These are phyloP conservation scores for Tethea ocularis DNA, from an alignment of 2,888 invertebrate genomes.

Conservation along the genomic window DNA sequence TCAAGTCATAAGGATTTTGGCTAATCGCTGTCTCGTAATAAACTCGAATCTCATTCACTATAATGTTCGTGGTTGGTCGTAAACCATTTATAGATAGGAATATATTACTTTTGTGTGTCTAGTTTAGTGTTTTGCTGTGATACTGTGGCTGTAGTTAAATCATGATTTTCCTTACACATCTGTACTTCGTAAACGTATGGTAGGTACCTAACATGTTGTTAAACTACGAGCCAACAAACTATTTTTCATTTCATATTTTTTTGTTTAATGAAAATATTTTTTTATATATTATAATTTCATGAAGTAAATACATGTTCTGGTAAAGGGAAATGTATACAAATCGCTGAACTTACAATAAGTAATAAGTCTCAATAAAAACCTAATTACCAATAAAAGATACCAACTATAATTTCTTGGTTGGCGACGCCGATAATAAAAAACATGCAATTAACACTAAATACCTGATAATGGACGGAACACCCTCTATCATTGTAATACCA, in stretches of 20 bases:
- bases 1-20: slow-evolving; percentile 63
- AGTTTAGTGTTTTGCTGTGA: slow-evolving; percentile 39
- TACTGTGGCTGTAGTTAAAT: slow-evolving; percentile 20
- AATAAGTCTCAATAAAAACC: slow-evolving; percentile 17
- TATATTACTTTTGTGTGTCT: slow-evolving; percentile 45
- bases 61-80: slow-evolving; percentile 50
- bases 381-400: slow-evolving; percentile 15
- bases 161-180: slow-evolving; percentile 12
- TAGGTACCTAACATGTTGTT: too few species aligned
- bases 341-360: neutral
- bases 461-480: slow-evolving; percentile 54
- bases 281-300: too few species aligned
- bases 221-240: too few species aligned
- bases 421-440: slow-evolving; percentile 53
- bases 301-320: too few species aligned
- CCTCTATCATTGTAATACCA: slow-evolving; percentile 59
- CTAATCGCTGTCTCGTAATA: slow-evolving; percentile 68
- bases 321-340: too few species aligned
- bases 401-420: slow-evolving; percentile 36
- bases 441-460: slow-evolving; percentile 71
- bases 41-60: slow-evolving; percentile 52
- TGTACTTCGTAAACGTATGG: too few species aligned
- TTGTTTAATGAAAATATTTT: too few species aligned
- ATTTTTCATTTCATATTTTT: too few species aligned
- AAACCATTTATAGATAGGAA: slow-evolving; percentile 64